Evolutionary conservation across 1,140 invertebrate species (phyloP).

Genomic region (Tyrophagus putrescentiae): DNA sequence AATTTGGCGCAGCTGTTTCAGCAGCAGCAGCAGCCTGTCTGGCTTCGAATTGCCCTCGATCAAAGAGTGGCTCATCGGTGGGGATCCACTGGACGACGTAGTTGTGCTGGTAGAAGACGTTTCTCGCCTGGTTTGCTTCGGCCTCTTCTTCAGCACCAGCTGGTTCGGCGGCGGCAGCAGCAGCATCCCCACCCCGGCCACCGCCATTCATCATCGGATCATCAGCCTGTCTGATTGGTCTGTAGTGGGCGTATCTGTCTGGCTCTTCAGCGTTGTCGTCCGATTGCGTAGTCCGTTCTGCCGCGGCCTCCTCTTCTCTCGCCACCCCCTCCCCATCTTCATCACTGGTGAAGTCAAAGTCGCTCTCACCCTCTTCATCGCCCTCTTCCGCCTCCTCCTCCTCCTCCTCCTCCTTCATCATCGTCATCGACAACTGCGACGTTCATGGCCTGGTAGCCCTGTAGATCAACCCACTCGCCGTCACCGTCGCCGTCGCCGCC

Average conservation of each 20-base stretch:
- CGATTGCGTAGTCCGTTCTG: no score
- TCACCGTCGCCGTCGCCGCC: background rate
- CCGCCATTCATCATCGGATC: background rate
- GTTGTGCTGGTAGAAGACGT: constrained; percentile 5
- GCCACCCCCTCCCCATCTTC: constrained; percentile 1
- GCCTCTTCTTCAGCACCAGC: background rate
- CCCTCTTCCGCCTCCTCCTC: background rate
- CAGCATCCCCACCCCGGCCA: background rate
- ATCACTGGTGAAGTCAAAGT: constrained; percentile 4
- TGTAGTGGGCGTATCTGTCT: background rate
- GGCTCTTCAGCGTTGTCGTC: background rate
- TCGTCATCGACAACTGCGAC: background rate
- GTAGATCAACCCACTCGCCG: background rate
- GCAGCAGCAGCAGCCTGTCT: background rate
- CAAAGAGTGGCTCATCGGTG: background rate
- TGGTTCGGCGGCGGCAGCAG: background rate
- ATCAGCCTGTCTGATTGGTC: no score
- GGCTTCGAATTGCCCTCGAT: background rate
- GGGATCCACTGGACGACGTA: constrained; percentile 8
- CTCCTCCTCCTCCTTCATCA: no score
- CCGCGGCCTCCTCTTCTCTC: no score
- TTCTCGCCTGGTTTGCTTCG: background rate
- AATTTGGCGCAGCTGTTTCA: background rate
- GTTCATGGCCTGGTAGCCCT: constrained; percentile 1
- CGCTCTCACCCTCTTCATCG: no score